Base-by-base conservation (phyloP, 2,797 vertebrate species). In the Graptemys geographica region DNA sequence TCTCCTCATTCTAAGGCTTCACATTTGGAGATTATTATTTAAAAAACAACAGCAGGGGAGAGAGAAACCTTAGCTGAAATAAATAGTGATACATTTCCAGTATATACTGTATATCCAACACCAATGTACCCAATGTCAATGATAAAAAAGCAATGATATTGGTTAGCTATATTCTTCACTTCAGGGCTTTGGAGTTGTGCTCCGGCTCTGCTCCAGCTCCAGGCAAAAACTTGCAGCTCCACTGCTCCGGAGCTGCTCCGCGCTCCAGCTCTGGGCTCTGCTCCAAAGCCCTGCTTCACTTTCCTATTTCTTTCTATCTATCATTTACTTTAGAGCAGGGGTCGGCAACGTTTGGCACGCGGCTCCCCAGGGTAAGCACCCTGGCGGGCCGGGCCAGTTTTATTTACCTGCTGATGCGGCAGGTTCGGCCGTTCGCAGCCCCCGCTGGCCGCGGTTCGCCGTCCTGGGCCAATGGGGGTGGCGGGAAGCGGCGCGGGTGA, bases 111-210 rank as follows among this genome's bases (percentile, higher is more conserved):
- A 18, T 11, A 86, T 93, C 11, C 11, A 6, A 53, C 47, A 88
- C 57, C 79, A n/a, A 80, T 28, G 8, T 84, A 31, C 57, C 47
- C 78, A 81, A 12, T 25, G 5, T 69, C 33, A 84, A 37, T 33
- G 89, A 37, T 92, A 62, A 85, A 80, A 80, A 31, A 74, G 2
- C 19, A 27, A n/a, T 0, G 0, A 37, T 84, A 93, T 49, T 21
- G 4, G 69, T 19, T 59, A 74, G 18, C 1, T 0, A 18, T 23
- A 4, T 47, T 4, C 0, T 85, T 51, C 72, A 18, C 11, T 90
- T 95, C 44, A 44, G 44, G 44, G 44, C 44, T 44, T 44, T 44
- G 44, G 44, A 44, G 44, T 8, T 44, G 44, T 44, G 44, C 44
- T 44, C 44, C 7, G 44, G 44, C 44, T 44, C 44, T 8, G 44